Conservation (phyloP, 2,888 invertebrate species). For the Portevinia maculata region DNA sequence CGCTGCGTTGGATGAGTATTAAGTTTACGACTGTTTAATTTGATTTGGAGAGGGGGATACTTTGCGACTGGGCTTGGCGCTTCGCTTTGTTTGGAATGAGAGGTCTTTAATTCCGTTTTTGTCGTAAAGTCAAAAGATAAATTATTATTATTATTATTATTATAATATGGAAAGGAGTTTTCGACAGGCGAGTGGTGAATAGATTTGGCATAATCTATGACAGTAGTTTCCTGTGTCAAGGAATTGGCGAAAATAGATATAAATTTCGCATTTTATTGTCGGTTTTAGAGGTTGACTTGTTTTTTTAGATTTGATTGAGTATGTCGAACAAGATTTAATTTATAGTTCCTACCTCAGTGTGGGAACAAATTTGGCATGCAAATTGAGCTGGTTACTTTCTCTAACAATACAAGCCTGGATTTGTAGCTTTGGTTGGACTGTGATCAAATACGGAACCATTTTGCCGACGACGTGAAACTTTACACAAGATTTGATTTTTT, state of each 20-base stretch:
- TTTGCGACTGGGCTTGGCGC: slow-evolving; percentile 1
- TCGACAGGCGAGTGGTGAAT: neutral
- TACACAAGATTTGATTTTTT: no score
- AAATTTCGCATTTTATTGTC: neutral
- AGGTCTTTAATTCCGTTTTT: slow-evolving; percentile 25
- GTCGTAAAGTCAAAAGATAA: slow-evolving; percentile 78
- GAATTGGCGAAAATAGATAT: no score
- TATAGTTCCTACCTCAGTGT: no score
- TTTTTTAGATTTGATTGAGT: no score
- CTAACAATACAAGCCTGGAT: no score
- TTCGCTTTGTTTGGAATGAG: slow-evolving; percentile 5
- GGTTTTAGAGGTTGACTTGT: neutral
- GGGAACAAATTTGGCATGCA: no score
- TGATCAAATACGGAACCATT: no score
- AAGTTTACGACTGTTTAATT: slow-evolving; percentile 82
- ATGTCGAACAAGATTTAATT: no score
- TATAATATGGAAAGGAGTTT: neutral
- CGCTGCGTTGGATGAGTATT: slow-evolving; percentile 20
- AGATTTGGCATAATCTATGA: neutral
- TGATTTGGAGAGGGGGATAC: slow-evolving; percentile 78
- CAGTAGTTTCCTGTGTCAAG: neutral
- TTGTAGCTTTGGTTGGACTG: no score
- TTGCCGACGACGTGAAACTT: no score
- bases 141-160: slow-evolving; percentile 76
- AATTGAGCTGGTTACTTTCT: no score